Evolutionary conservation across 2,113 vertebrate species (phyloP).

Genomic region (Antechinus flavipes): DNA sequence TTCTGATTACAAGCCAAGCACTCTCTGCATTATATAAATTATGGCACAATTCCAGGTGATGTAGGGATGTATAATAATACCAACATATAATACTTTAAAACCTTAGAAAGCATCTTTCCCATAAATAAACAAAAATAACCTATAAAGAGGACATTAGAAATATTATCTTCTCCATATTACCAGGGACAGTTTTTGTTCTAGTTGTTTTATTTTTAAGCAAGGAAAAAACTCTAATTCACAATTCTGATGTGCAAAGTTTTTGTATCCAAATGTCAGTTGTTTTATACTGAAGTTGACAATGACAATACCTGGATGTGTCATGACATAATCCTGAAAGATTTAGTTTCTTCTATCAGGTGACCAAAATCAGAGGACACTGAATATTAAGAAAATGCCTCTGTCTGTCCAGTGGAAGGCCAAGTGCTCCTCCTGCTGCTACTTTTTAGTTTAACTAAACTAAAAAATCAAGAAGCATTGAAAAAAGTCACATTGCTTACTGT

Average conservation of each 20-base stretch:
- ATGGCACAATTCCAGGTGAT: not conserved
- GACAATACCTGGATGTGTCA: not conserved
- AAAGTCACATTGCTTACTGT: conserved; percentile 38
- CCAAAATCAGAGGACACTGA: conserved; percentile 28
- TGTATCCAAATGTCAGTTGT: conserved; percentile 48
- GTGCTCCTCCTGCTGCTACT: conserved; percentile 67
- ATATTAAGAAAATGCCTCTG: conserved; percentile 27
- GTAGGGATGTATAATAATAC: not conserved
- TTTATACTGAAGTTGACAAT: conserved; percentile 52
- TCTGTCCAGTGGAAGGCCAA: conserved; percentile 59
- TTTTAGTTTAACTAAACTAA: conserved; percentile 64
- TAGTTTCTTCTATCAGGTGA: conserved; percentile 27
- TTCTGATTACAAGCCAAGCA: not conserved
- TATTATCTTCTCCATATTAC: not conserved
- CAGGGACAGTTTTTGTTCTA: not conserved
- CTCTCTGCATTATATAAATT: not conserved
- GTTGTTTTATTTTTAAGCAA: conserved; percentile 64
- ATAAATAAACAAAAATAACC: not conserved
- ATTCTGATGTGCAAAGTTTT: not conserved
- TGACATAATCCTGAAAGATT: not conserved
- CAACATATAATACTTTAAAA: not conserved
- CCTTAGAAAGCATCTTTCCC: not conserved
- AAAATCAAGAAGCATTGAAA: conserved; percentile 52
- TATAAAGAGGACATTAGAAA: not conserved
- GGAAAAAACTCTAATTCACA: conserved; percentile 29